These are phyloP conservation scores for Hafferia zeledoni DNA, from an alignment of 2,797 vertebrate genomes.

Conservation along the genomic window DNA sequence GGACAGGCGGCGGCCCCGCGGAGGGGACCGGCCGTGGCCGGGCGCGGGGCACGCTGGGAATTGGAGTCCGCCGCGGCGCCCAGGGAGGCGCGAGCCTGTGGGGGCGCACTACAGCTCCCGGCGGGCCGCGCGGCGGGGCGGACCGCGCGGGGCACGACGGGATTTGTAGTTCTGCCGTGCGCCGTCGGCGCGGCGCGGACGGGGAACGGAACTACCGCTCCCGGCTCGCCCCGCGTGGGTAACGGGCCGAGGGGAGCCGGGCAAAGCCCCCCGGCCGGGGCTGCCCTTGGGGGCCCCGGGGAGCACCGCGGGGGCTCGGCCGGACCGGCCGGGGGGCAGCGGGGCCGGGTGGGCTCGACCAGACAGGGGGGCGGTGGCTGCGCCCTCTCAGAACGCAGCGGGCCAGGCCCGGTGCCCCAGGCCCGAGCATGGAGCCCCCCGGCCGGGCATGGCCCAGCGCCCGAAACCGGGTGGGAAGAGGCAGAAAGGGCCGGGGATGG, in stretches of 20 bases:
- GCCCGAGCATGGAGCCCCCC: not conserved
- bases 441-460: not conserved
- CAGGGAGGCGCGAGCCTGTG: rapidly evolving
- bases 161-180: not conserved
- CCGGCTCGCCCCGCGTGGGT: not conserved
- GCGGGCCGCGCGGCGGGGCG: not conserved
- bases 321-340: no score
- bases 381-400: not conserved
- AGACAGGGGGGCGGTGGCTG: no score
- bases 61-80: not conserved
- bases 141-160: not conserved
- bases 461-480: not conserved
- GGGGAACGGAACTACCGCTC: constrained; percentile 22
- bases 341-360: not conserved
- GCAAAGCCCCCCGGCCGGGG: not conserved
- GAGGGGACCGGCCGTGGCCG: not conserved
- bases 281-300: not conserved
- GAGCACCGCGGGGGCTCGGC: no score
- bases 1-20: not conserved
- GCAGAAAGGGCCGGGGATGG: rapidly evolving
- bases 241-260: not conserved
- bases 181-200: rapidly evolving
- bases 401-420: not conserved
- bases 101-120: constrained; percentile 6
- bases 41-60: constrained; percentile 44